Conservation (phyloP, 2,888 invertebrate species). For the Plebejus anna region DNA sequence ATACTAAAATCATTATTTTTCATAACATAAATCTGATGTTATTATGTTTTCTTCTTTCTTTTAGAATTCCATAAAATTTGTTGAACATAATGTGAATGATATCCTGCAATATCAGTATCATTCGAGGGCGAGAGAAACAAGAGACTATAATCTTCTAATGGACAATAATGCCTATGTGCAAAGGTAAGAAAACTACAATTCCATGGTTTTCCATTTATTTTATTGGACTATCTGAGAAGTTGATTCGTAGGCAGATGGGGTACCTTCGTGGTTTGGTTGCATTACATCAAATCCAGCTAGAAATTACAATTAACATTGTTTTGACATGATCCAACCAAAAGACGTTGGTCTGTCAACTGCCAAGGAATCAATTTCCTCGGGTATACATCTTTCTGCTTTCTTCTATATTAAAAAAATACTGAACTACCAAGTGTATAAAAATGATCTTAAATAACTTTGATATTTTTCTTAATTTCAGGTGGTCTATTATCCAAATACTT, state of each 20-base stretch:
- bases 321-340: no score
- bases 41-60: conserved; percentile 42
- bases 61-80: conserved; percentile 85
- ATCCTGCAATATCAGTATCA: conserved; percentile 92
- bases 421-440: neutral
- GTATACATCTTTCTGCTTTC: neutral
- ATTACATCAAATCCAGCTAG: no score
- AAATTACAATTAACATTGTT: no score
- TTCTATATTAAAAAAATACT: neutral
- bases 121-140: conserved; percentile 87
- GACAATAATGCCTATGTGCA: conserved; percentile 93
- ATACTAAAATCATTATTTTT: neutral
- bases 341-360: no score
- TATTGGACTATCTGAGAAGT: no score
- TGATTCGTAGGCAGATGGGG: no score
- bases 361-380: no score
- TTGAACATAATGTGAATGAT: conserved; percentile 91
- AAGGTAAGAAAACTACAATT: conserved; percentile 55
- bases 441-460: neutral
- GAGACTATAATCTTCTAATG: conserved; percentile 89
- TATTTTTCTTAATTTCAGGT: conserved; percentile 60
- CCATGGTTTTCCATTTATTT: neutral
- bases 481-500: conserved; percentile 92
- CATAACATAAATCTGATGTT: neutral
- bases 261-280: no score